Percentiles rank a stretch among this genome's conserved stretches.
Evolutionary conservation across 2,888 invertebrate species (phyloP).

Genomic region (Sialis lutaria): DNA sequence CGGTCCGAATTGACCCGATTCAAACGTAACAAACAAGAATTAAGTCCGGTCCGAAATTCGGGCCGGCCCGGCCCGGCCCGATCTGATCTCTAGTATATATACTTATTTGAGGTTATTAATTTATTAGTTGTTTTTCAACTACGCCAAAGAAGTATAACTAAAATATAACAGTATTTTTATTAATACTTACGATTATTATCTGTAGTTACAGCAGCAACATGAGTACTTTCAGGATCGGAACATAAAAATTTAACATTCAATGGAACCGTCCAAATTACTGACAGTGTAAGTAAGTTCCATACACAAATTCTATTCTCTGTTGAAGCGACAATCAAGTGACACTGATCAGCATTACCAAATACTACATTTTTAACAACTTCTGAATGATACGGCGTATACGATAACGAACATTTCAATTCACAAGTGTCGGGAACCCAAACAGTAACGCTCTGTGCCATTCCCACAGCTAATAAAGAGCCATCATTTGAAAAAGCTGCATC

Average conservation of each 20-base stretch:
- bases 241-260: constrained; percentile 29
- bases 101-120: too few relatives aligned
- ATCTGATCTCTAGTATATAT: too few relatives aligned
- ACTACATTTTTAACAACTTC: constrained; percentile 26
- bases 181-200: constrained; percentile 40
- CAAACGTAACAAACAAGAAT: too few relatives aligned
- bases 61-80: too few relatives aligned
- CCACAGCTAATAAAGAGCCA: constrained; percentile 56
- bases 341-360: constrained; percentile 37
- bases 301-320: constrained; percentile 41
- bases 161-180: constrained; percentile 6
- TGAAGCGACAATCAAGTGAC: constrained; percentile 37
- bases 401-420: constrained; percentile 36
- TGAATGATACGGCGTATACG: constrained; percentile 19
- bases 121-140: constrained; percentile 3
- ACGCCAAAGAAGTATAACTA: constrained; percentile 2
- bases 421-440: constrained; percentile 46
- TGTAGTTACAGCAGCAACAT: constrained; percentile 48
- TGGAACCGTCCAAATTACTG: constrained; percentile 48
- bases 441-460: constrained; percentile 47
- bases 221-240: constrained; percentile 42
- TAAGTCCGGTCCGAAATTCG: too few relatives aligned
- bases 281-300: constrained; percentile 56
- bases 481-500: constrained; percentile 51
- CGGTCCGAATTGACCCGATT: too few relatives aligned